Base-by-base conservation (phyloP, 2,888 invertebrate species). In the Deladenus siricidicola region DNA sequence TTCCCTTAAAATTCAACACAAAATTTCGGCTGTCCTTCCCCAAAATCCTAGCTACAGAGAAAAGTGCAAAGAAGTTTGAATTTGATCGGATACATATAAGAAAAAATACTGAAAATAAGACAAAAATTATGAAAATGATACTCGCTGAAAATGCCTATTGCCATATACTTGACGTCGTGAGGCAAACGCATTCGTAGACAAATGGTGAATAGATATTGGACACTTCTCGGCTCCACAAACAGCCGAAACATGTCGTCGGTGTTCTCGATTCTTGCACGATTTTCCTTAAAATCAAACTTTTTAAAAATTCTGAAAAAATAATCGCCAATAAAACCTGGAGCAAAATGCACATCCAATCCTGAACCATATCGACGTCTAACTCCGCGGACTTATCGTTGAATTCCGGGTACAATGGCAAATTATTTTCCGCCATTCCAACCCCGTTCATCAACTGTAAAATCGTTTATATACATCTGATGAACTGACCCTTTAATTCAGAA, bases 161-260 rank as follows among this genome's bases (percentile, higher is more conserved):
- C 74, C 3, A 68, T 60, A 47, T 66, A 76, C 8, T 73, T 68
- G 19, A 76, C 70, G 39, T 74, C 74, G 19, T 65, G 65, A 1
- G 76, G 76, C 48, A 77, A 60, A 3, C 72, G 61, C n/a, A 76
- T 63, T 6, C 76, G 68, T 8, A 72, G 66, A 42, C 74, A 74
- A 1, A 76, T 65, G 23, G 76, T 75, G 67, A 76, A 76, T 2
- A 74, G 59, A 58, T 71, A 75, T 58, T 77, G 62, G 10, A 74
- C 65, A 14, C 56, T 56, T 23, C 66, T 57, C 4, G 68, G 58
- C n/a, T 66, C 66, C 51, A 77, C 44, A 44, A 70, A 76, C 10
- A 65, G 51, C 30, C 61, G 51, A 26, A 52, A 56, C 3, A 50
- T 53, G 21, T 63, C 62, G 43, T 62, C 58, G 23, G 53, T 57